A percentile compares a stretch with the other conserved stretches of the same genome.
Conservation (phyloP, 30 jellyfish, hydroid and myxozoan genomes). For the Morbakka virulenta region DNA sequence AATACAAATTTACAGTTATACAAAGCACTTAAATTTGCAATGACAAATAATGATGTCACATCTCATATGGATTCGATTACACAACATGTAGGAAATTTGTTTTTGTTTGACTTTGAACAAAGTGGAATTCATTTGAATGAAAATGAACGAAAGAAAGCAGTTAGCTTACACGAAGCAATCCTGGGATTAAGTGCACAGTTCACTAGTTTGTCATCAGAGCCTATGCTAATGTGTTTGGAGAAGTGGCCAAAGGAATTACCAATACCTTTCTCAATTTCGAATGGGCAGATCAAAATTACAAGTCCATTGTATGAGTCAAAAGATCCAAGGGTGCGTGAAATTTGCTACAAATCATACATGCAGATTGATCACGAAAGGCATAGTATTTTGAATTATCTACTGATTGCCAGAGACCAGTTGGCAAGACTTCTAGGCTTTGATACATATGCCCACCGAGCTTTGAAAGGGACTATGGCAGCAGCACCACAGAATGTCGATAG, state of each 20-base stretch:
- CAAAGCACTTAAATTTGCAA: conserved; percentile 63
- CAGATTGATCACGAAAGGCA: conserved; percentile 48
- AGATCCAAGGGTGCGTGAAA: conserved; percentile 48
- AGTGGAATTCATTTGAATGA: conserved; percentile 91
- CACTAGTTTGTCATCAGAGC: conserved; percentile 37
- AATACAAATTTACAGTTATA: conserved; percentile 66
- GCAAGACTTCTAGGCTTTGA: conserved; percentile 84
- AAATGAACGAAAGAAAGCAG: conserved; percentile 49
- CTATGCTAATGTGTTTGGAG: conserved; percentile 44
- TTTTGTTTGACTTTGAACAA: conserved; percentile 91
- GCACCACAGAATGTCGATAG: conserved; percentile 70
- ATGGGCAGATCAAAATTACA: conserved; percentile 30
- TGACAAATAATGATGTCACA: conserved; percentile 15
- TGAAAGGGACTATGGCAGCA: conserved; percentile 87
- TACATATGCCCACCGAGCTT: conserved; percentile 63
- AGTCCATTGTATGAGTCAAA: conserved; percentile 61
- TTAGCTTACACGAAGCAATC: conserved; percentile 66
- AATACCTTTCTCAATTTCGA: conserved; percentile 50
- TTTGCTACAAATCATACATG: conserved; percentile 65
- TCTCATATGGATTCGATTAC: conserved; percentile 64
- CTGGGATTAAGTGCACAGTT: conserved; percentile 76
- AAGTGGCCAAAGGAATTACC: conserved; percentile 70
- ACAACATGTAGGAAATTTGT: conserved; percentile 67
- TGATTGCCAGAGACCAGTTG: conserved; percentile 57
- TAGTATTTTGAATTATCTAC: conserved; percentile 45